Evolutionary conservation across 2,797 vertebrate genomes (phyloP).

Genomic region (Lerista edwardsae): DNA sequence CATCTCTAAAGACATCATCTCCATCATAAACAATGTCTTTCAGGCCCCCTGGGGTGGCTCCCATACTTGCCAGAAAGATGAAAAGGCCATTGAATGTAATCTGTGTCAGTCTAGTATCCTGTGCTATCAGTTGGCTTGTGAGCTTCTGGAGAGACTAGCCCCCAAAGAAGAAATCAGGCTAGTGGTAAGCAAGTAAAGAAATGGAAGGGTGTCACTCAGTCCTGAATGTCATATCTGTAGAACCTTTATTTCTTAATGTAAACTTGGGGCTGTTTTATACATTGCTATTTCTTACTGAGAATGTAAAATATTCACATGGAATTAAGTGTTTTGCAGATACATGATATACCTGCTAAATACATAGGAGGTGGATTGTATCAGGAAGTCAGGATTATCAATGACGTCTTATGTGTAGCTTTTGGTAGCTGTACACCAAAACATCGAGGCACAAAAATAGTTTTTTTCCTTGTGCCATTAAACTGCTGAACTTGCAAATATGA

Average conservation of each 20-base stretch:
- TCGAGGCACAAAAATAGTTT: too few species aligned
- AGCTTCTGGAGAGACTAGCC: conserved; percentile 93
- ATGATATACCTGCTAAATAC: not conserved
- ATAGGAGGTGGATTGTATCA: not conserved
- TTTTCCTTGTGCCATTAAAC: too few species aligned
- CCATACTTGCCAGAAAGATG: conserved; percentile 97
- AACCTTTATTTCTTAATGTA: not conserved
- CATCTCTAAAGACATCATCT: conserved; percentile 94
- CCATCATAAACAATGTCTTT: conserved; percentile 98
- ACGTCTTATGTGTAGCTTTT: not conserved
- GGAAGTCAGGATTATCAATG: not conserved
- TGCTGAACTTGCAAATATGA: too few species aligned
- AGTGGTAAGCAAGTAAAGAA: conserved; percentile 85
- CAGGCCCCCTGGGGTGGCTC: conserved; percentile 98
- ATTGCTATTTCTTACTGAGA: not conserved
- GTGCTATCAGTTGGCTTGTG: conserved; percentile 97
- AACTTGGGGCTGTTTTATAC: not conserved
- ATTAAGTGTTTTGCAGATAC: not conserved
- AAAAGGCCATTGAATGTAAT: conserved; percentile 92
- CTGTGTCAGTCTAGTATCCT: conserved; percentile 98
- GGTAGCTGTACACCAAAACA: too few species aligned
- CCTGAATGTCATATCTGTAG: not conserved
- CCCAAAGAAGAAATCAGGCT: conserved; percentile 94
- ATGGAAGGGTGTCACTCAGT: not conserved
- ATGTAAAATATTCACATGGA: not conserved